Conservation (phyloP, 1,140 invertebrate species). For the Drosophila persimilis region DNA sequence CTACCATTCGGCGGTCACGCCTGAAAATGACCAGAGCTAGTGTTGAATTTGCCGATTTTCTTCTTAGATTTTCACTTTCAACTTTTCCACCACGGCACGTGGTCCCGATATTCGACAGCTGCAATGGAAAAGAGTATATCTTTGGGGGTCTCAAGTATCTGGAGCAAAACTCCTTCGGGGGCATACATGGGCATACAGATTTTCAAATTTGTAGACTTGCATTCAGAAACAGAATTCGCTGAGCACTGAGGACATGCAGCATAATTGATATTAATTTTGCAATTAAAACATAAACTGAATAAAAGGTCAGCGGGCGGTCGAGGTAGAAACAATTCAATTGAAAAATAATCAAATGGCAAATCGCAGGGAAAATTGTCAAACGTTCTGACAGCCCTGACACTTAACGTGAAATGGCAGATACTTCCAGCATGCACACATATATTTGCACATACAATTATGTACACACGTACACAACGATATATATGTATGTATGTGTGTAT, state of each 20-base stretch:
- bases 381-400: slow-evolving; percentile 36
- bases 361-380: slow-evolving; percentile 48
- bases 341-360: slow-evolving; percentile 47
- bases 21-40: too few relatives aligned
- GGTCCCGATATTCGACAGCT: too few relatives aligned
- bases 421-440: not conserved
- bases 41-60: too few relatives aligned
- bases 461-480: not conserved
- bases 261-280: slow-evolving; percentile 72
- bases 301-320: slow-evolving; percentile 4
- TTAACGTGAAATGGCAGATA: slow-evolving; percentile 18
- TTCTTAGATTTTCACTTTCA: too few relatives aligned
- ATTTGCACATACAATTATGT: not conserved
- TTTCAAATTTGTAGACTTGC: slow-evolving; percentile 24
- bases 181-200: slow-evolving; percentile 11
- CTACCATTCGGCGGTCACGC: too few relatives aligned
- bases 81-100: too few relatives aligned
- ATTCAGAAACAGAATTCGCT: slow-evolving; percentile 3
- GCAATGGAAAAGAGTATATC: too few relatives aligned
- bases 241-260: slow-evolving; percentile 2
- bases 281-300: slow-evolving; percentile 47
- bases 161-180: too few relatives aligned
- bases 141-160: too few relatives aligned
- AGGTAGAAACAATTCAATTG: slow-evolving; percentile 45
- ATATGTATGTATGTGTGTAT: too few relatives aligned